These are phyloP conservation scores for Poeciliopsis retropinna DNA, from an alignment of 2,113 vertebrate genomes.

Conservation along the genomic window DNA sequence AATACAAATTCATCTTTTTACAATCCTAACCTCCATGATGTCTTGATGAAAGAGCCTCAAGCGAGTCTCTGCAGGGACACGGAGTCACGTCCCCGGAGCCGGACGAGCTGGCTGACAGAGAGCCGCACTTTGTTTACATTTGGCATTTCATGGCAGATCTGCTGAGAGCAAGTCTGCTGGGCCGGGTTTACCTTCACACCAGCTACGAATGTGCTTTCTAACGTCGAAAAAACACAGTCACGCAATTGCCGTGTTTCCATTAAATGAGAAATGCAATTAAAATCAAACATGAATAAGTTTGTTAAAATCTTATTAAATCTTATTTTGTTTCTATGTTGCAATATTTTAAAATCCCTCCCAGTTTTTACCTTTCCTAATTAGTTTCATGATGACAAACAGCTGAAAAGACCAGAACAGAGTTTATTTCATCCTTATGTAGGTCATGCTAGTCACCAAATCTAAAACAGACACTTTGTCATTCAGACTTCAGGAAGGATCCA, in stretches of 20 bases:
- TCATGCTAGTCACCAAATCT: slow-evolving; percentile 4
- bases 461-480: slow-evolving; percentile 5
- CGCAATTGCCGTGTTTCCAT: too few relatives aligned
- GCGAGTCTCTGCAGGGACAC: slow-evolving; percentile 40
- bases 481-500: background rate
- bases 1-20: slow-evolving; percentile 18
- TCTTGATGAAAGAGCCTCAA: background rate
- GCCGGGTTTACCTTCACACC: slow-evolving; percentile 17
- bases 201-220: too few relatives aligned
- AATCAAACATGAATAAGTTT: too few relatives aligned
- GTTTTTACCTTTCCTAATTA: too few relatives aligned
- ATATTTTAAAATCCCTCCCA: slow-evolving; percentile 4
- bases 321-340: background rate
- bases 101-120: slow-evolving; percentile 26
- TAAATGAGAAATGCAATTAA: too few relatives aligned
- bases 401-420: slow-evolving; percentile 37
- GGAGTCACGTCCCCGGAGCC: slow-evolving; percentile 39
- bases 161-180: slow-evolving; percentile 9
- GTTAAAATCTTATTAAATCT: slow-evolving; percentile 3
- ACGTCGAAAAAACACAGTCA: too few relatives aligned
- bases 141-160: slow-evolving; percentile 13
- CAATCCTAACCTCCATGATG: background rate
- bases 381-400: slow-evolving; percentile 8
- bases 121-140: slow-evolving; percentile 35
- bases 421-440: slow-evolving; percentile 18